Evolutionary conservation across 2,888 invertebrate species (phyloP).

Genomic region (Opisthograptis luteolata): DNA sequence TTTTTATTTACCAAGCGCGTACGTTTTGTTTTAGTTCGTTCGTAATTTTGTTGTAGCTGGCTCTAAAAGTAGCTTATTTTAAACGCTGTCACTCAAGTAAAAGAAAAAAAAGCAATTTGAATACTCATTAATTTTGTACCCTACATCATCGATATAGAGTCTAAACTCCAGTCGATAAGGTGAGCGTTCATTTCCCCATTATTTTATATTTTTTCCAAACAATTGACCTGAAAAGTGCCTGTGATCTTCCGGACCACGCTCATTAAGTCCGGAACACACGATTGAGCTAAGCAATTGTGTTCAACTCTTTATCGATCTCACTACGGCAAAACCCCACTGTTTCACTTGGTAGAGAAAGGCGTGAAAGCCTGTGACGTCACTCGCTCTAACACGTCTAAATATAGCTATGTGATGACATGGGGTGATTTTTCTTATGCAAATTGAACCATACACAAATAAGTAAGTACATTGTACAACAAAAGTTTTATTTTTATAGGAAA

Average conservation of each 20-base stretch:
- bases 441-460: too few relatives aligned
- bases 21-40: too few relatives aligned
- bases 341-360: neutral
- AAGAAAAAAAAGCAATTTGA: too few relatives aligned
- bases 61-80: too few relatives aligned
- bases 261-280: conserved; percentile 8
- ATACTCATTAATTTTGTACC: neutral
- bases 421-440: too few relatives aligned
- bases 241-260: conserved; percentile 18
- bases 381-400: neutral
- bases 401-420: too few relatives aligned
- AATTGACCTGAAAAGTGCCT: conserved; percentile 15
- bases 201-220: conserved; percentile 1
- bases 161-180: neutral
- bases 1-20: too few relatives aligned
- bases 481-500: too few relatives aligned
- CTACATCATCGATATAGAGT: neutral
- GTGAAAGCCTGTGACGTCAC: neutral
- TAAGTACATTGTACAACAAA: too few relatives aligned
- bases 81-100: too few relatives aligned
- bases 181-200: neutral
- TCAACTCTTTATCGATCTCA: neutral
- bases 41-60: too few relatives aligned
- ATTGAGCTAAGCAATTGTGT: conserved; percentile 3
- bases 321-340: neutral